phyloP scores from a whole-genome alignment of 2,113 vertebrate genomes.

The Chrysemys picta region DNA sequence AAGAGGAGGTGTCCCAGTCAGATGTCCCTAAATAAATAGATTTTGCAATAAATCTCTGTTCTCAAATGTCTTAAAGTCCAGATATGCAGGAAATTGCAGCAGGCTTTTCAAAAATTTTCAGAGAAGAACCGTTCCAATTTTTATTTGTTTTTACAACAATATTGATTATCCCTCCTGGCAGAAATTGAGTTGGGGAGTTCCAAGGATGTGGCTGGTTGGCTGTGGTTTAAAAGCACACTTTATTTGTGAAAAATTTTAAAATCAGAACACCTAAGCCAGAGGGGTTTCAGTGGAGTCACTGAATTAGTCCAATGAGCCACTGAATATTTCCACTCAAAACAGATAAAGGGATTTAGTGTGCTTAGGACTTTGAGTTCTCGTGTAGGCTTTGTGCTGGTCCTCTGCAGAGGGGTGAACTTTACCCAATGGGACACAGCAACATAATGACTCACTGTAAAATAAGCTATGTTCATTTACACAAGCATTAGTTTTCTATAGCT shows the following conservation, averaged over 20 bases:
- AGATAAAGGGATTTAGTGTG: not conserved
- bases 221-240: not conserved
- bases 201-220: not conserved
- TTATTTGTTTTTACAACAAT: too few relatives aligned
- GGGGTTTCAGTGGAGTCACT: not conserved
- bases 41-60: too few relatives aligned
- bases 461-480: conserved; percentile 42
- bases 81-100: too few relatives aligned
- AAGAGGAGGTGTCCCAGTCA: too few relatives aligned
- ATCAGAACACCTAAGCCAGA: not conserved
- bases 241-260: not conserved
- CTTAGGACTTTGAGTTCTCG: not conserved
- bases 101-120: too few relatives aligned
- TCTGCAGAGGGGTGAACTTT: not conserved
- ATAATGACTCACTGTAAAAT: not conserved
- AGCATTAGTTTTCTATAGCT: conserved; percentile 9
- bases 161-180: too few relatives aligned
- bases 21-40: too few relatives aligned
- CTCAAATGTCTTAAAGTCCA: too few relatives aligned
- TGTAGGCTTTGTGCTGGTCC: not conserved
- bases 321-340: not conserved
- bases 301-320: fast-evolving
- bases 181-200: too few relatives aligned
- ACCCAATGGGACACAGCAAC: not conserved
- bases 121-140: too few relatives aligned